Evolutionary conservation across 2,113 vertebrate genomes (phyloP).

Genomic region (Pomatorhinus ruficollis): DNA sequence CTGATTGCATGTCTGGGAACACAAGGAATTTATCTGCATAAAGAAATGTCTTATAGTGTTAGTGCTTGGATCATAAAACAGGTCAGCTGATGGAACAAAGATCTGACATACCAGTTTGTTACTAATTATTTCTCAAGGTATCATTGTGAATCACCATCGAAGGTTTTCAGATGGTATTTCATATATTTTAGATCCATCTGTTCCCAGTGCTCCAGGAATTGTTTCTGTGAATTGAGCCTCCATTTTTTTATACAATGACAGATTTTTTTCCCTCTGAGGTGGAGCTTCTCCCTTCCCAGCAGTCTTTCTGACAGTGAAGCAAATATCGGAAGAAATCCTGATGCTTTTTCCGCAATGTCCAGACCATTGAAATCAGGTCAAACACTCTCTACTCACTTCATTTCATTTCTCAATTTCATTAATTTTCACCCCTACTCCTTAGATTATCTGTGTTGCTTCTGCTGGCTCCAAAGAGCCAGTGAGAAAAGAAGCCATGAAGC

Average conservation of each 20-base stretch:
- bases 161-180: background rate
- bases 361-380: background rate
- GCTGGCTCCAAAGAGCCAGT: background rate
- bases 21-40: background rate
- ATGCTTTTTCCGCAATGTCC: background rate
- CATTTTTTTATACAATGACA: background rate
- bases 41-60: background rate
- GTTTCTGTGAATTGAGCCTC: background rate
- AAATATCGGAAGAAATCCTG: background rate
- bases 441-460: accelerated
- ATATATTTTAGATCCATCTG: background rate
- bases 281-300: background rate
- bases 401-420: background rate
- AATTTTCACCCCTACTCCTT: background rate
- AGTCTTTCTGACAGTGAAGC: background rate
- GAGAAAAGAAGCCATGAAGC: background rate
- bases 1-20: background rate
- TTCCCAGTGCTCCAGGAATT: background rate
- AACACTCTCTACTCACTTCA: background rate
- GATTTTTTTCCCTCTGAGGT: background rate
- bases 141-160: background rate
- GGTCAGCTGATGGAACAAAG: background rate
- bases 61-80: background rate
- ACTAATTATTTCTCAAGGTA: background rate
- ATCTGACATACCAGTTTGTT: background rate